These are phyloP conservation scores for Acanthurus lineatus DNA, from an alignment of 2,797 vertebrate species.

Conservation along the genomic window DNA sequence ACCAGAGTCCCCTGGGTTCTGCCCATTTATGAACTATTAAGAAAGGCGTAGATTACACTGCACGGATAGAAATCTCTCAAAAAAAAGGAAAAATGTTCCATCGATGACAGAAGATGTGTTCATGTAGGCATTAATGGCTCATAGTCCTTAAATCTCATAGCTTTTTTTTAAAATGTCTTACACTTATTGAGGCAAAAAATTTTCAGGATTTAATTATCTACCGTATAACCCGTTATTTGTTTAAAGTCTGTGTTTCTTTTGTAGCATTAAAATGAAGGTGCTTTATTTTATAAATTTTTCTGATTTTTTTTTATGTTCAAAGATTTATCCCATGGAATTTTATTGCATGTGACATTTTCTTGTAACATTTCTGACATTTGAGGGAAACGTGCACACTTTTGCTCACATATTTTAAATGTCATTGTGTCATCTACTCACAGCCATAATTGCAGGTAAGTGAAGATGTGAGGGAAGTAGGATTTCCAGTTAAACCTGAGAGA, in stretches of 20 bases:
- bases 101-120: not conserved
- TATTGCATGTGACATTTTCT: constrained; percentile 50
- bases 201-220: not conserved
- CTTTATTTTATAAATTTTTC: constrained; percentile 4
- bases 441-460: constrained; percentile 37
- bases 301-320: constrained; percentile 18
- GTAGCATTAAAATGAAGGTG: not conserved
- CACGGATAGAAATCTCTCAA: not conserved
- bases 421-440: constrained; percentile 44
- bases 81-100: not conserved
- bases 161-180: too few relatives aligned
- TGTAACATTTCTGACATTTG: constrained; percentile 72
- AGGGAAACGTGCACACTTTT: constrained; percentile 49
- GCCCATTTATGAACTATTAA: not conserved
- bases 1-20: not conserved
- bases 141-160: not conserved
- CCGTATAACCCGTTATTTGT: not conserved
- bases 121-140: not conserved
- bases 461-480: constrained; percentile 44
- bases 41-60: not conserved
- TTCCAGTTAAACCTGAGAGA: constrained; percentile 37
- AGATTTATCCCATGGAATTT: constrained; percentile 33
- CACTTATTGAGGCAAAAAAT: not conserved
- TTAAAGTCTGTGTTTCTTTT: not conserved
- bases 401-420: constrained; percentile 69